phyloP scores from a whole-genome alignment of 2,888 invertebrate species.

The Ellobium chinense region DNA sequence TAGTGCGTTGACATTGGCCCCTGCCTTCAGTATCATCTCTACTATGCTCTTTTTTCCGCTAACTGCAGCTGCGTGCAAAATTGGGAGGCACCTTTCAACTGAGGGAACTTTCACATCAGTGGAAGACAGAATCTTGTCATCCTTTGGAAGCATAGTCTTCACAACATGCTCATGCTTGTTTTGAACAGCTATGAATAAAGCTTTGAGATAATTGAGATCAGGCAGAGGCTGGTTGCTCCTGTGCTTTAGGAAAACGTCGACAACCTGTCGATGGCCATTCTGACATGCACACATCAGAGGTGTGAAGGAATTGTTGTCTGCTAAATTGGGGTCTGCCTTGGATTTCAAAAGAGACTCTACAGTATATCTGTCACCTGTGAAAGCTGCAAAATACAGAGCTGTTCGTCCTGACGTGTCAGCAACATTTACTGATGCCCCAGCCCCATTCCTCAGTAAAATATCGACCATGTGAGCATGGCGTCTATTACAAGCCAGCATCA shows the following conservation, averaged over 20 bases:
- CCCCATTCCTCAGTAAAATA: neutral
- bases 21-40: neutral
- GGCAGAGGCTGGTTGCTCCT: neutral
- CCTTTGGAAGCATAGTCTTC: neutral
- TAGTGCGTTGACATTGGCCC: neutral
- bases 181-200: neutral
- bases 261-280: neutral
- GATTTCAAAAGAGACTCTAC: neutral
- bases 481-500: neutral
- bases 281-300: conserved; percentile 5
- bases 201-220: neutral
- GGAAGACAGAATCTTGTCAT: neutral
- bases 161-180: neutral
- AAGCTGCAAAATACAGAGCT: neutral
- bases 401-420: neutral
- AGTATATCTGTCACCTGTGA: neutral
- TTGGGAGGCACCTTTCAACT: neutral
- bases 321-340: neutral
- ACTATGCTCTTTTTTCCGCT: neutral
- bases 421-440: neutral
- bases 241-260: neutral
- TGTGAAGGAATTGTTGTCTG: neutral
- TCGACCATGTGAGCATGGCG: neutral
- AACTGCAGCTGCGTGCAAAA: neutral
- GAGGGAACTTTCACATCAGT: neutral